phyloP scores from a whole-genome alignment of 2,888 invertebrate genomes.

The Deroplatys truncata region DNA sequence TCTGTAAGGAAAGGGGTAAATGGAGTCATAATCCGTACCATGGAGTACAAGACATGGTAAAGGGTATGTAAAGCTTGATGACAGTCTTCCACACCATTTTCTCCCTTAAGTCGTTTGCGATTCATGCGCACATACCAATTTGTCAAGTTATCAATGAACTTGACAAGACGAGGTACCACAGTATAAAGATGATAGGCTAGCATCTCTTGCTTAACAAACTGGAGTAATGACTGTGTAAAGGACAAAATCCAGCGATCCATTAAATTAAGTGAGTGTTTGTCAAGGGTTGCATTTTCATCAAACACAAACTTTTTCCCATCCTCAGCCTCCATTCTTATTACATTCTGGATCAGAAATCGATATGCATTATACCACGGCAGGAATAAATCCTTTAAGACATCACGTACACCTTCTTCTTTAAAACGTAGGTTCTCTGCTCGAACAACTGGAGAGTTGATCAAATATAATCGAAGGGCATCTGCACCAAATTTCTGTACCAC shows the following conservation, averaged over 20 bases:
- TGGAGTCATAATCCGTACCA: constrained; percentile 92
- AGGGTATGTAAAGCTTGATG: constrained; percentile 81
- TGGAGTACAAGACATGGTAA: constrained; percentile 80
- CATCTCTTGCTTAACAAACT: constrained; percentile 91
- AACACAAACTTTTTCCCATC: constrained; percentile 45
- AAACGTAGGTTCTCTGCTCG: constrained; percentile 94
- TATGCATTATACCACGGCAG: constrained; percentile 95
- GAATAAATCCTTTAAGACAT: constrained; percentile 95
- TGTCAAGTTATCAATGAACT: constrained; percentile 95
- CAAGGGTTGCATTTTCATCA: constrained; percentile 39
- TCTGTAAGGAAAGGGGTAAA: constrained; percentile 97
- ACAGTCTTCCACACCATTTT: constrained; percentile 76
- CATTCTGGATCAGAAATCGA: constrained; percentile 90
- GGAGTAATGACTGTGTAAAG: constrained; percentile 88
- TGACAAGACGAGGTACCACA: constrained; percentile 88
- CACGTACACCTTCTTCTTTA: constrained; percentile 95
- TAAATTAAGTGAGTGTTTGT: constrained; percentile 57
- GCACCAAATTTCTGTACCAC: constrained; percentile 90
- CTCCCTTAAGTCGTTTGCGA: constrained; percentile 89
- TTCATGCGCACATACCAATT: constrained; percentile 99
- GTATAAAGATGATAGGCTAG: constrained; percentile 90
- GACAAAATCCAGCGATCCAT: constrained; percentile 98
- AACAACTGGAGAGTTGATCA: constrained; percentile 97
- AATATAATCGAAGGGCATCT: constrained; percentile 91
- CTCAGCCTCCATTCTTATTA: constrained; percentile 66